Conservation (phyloP, 1,140 invertebrate species). For the Drosophila santomea region DNA sequence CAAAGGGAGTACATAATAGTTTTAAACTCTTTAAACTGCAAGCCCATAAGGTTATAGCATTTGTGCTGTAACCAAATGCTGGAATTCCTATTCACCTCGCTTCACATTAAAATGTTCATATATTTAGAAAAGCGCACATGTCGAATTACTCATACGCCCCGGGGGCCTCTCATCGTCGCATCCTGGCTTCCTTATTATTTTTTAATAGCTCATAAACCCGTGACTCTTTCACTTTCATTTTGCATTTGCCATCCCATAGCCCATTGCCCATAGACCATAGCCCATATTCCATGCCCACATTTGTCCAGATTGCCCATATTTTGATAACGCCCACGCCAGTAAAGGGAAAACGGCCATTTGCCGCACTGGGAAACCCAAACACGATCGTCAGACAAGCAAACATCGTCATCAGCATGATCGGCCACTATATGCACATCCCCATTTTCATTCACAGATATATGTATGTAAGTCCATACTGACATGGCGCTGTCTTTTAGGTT, state of each 20-base stretch:
- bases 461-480: slow-evolving; percentile 46
- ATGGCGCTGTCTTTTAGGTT: slow-evolving; percentile 49
- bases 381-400: slow-evolving; percentile 26
- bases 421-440: slow-evolving; percentile 8
- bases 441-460: slow-evolving; percentile 28
- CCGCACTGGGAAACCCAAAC: slow-evolving; percentile 18
- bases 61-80: slow-evolving; percentile 8
- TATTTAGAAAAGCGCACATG: slow-evolving; percentile 14
- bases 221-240: slow-evolving; percentile 58
- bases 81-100: slow-evolving; percentile 3
- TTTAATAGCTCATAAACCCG: slow-evolving; percentile 41
- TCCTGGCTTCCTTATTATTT: slow-evolving; percentile 48
- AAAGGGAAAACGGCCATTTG: slow-evolving; percentile 23
- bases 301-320: slow-evolving; percentile 32
- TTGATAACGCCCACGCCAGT: slow-evolving; percentile 50
- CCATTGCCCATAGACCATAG: slow-evolving; percentile 16
- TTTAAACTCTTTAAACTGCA: not conserved
- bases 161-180: slow-evolving; percentile 19
- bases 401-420: slow-evolving; percentile 46
- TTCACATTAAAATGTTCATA: not conserved
- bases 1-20: not conserved
- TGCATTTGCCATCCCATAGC: slow-evolving; percentile 1
- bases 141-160: slow-evolving; percentile 33
- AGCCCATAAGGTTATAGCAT: no score
- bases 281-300: slow-evolving; percentile 19